Percentiles rank a stretch among this genome's conserved stretches.
Conservation (phyloP, 2,888 invertebrate species). For the Ptilodon capucinus region DNA sequence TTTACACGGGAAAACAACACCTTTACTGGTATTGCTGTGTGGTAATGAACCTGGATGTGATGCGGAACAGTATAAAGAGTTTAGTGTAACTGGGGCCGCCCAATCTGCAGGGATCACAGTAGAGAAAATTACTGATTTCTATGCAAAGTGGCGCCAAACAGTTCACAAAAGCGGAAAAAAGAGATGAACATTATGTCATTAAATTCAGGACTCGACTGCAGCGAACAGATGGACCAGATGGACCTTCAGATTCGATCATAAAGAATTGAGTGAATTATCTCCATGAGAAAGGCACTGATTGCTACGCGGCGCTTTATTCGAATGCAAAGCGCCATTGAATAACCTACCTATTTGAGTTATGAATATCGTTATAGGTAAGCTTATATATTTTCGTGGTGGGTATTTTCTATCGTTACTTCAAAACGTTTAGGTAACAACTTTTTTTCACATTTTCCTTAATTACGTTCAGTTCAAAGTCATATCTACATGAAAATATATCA, state of each 20-base stretch:
- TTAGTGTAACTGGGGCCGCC: slow-evolving; percentile 90
- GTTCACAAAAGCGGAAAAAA: slow-evolving; percentile 75
- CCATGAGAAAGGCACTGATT: slow-evolving; percentile 36
- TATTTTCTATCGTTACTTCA: slow-evolving; percentile 18
- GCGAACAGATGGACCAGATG: slow-evolving; percentile 44
- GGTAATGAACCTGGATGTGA: slow-evolving; percentile 77
- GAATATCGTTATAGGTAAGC: slow-evolving; percentile 18
- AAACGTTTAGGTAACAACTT: slow-evolving; percentile 28
- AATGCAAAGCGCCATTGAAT: slow-evolving; percentile 17
- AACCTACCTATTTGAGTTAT: slow-evolving; percentile 18
- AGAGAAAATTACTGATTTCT: slow-evolving; percentile 92
- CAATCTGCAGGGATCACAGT: slow-evolving; percentile 91
- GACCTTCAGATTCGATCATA: slow-evolving; percentile 41
- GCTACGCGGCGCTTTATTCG: slow-evolving; percentile 15
- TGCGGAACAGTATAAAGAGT: slow-evolving; percentile 83
- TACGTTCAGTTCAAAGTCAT: slow-evolving; percentile 10
- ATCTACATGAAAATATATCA: slow-evolving; percentile 2
- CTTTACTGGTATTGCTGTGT: slow-evolving; percentile 90
- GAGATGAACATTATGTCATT: slow-evolving; percentile 59
- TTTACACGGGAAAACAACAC: slow-evolving; percentile 61
- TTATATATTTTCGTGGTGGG: slow-evolving; percentile 14
- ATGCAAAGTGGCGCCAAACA: slow-evolving; percentile 92
- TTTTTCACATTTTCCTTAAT: slow-evolving; percentile 32
- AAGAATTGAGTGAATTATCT: slow-evolving; percentile 37
- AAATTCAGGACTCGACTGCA: slow-evolving; percentile 54